A percentile compares a stretch with the other conserved stretches of the same genome.
Evolutionary conservation across 2,797 vertebrate genomes (phyloP).

Genomic region (Avahi laniger): DNA sequence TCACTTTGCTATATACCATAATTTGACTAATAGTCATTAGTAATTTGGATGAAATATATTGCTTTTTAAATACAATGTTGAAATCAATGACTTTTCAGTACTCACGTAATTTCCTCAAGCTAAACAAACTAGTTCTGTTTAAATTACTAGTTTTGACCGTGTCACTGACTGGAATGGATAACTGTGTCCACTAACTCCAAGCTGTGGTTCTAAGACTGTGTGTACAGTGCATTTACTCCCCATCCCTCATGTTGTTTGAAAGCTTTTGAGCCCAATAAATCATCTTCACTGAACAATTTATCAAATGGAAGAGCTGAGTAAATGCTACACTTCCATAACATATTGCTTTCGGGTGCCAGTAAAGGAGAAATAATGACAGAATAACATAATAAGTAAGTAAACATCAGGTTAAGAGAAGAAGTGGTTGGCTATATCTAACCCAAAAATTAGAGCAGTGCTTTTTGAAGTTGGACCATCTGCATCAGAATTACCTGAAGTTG

Average conservation of each 20-base stretch:
- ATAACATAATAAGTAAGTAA: background rate
- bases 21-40: conserved; percentile 26
- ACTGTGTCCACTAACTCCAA: background rate
- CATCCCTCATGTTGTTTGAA: conserved; percentile 31
- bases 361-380: conserved; percentile 27
- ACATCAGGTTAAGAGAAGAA: background rate
- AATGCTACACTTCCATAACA: conserved; percentile 18
- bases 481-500: background rate
- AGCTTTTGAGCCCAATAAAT: background rate
- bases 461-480: background rate
- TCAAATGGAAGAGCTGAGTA: conserved; percentile 20
- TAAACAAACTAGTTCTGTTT: conserved; percentile 56
- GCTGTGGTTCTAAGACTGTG: background rate
- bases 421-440: background rate
- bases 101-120: conserved; percentile 25
- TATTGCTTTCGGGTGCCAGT: background rate
- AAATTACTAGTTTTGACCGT: conserved; percentile 18
- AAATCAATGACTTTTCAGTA: conserved; percentile 35
- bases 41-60: conserved; percentile 32
- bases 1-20: background rate
- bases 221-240: background rate
- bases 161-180: background rate
- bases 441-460: background rate
- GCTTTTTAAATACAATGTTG: conserved; percentile 41
- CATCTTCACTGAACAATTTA: conserved; percentile 37